Base-by-base conservation (phyloP, 2,797 vertebrate genomes). In the Sciurus carolinensis region DNA sequence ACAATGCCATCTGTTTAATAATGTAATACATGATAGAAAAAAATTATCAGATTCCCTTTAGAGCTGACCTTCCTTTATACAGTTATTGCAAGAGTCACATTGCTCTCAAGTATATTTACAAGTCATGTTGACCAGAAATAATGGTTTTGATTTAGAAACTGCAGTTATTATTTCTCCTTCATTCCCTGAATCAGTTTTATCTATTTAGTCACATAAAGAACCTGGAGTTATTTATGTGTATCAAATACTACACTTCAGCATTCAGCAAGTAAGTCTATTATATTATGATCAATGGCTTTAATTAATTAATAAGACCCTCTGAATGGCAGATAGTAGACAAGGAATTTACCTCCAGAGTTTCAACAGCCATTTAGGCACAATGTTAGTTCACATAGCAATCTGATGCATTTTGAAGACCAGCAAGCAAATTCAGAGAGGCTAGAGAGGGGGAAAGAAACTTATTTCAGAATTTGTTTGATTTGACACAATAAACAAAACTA, bases 181-280 rank as follows among this genome's bases (percentile, higher is more conserved):
- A 22, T 42, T 71, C 62, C 17, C 26, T 47, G n/a, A 87, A 91
- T 81, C 44, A 26, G 6, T 86, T 64, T 84, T 89, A 72, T 62
- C 39, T 57, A 79, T 91, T 80, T 6, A 36, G 20, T 90, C 30
- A n/a, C 50, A 66, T 33, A 76, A 42, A 54, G 72, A 93, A 83
- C 17, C 13, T 42, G 52, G 22, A 52, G 47, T 85, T 75, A 86
- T 69, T 64, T n/a, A 39, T 76, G 20, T 62, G 5, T 54, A 28
- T 91, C 67, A 88, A 90, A 83, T 26, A 47, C 9, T 66, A 62
- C 62, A 95, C 9, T 26, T 85, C 11, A 95, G 50, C 20, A 90
- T 69, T 96, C 42, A 52, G 26, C 13, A 81, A 90, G 12, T 3
- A 22, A 66, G 44, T 82, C 54, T 79, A 47, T 79, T 33, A 64